Percentiles rank a stretch among this genome's conserved stretches.
Conservation (phyloP, 2,797 vertebrate species). For the Gymnothorax reevesii region DNA sequence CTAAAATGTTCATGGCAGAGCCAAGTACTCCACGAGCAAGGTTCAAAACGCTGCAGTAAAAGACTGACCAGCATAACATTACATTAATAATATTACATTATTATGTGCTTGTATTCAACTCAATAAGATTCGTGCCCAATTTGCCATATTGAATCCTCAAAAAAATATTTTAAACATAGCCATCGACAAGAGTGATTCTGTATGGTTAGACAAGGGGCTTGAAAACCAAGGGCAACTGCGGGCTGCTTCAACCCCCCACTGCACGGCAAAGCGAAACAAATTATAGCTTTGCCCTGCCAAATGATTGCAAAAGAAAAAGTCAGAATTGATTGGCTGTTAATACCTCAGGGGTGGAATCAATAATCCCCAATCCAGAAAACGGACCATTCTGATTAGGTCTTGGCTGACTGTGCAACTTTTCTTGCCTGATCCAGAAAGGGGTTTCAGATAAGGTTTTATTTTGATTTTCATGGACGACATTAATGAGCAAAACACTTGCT, state of each 20-base stretch:
- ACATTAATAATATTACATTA: neutral
- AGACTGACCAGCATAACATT: neutral
- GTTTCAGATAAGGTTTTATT: slow-evolving; percentile 2
- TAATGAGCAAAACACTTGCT: neutral
- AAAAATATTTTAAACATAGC: neutral
- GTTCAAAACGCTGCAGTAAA: neutral
- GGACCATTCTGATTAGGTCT: slow-evolving; percentile 30
- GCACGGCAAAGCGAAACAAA: slow-evolving; percentile 26
- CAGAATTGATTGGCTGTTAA: slow-evolving; percentile 36
- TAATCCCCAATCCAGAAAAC: slow-evolving; percentile 21
- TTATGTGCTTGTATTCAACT: neutral
- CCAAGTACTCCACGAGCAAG: too few relatives aligned
- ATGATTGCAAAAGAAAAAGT: slow-evolving; percentile 27
- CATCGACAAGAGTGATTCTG: neutral
- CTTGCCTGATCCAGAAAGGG: slow-evolving; percentile 18
- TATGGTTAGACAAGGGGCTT: neutral
- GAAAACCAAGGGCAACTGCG: neutral
- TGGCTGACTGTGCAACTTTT: slow-evolving; percentile 18
- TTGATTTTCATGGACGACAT: neutral
- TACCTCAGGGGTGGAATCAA: slow-evolving; percentile 30
- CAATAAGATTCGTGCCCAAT: neutral
- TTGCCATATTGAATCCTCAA: neutral
- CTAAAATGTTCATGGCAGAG: too few relatives aligned
- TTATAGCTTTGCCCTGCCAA: slow-evolving; percentile 20
- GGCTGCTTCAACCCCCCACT: neutral